Conservation (phyloP, 2,113 vertebrate genomes). For the Drymodes brunneopygia region DNA sequence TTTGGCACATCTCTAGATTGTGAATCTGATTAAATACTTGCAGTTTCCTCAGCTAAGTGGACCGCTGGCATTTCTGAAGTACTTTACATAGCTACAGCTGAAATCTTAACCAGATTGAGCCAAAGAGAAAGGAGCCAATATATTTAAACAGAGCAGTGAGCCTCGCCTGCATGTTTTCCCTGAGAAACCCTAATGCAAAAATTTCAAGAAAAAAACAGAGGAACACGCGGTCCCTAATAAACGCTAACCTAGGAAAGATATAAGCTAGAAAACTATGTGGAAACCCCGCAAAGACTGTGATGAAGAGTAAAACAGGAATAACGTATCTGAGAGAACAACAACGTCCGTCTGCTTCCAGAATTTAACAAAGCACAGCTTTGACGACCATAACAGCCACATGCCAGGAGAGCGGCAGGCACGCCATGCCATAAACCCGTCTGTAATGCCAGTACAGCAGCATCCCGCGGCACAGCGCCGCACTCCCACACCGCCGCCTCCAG, state of each 20-base stretch:
- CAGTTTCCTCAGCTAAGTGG: neutral
- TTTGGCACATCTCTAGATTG: neutral
- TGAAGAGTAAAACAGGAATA: neutral
- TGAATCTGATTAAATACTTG: neutral
- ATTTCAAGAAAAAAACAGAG: neutral
- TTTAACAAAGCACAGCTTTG: too few species aligned
- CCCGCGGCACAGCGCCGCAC: accelerated
- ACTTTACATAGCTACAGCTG: neutral
- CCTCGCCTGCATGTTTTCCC: neutral
- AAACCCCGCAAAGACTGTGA: neutral
- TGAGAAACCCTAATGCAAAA: neutral
- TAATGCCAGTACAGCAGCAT: accelerated
- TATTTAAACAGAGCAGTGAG: neutral
- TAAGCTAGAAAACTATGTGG: neutral
- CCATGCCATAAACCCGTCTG: accelerated
- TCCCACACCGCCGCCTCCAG: accelerated
- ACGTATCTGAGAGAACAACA: accelerated
- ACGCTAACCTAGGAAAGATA: neutral
- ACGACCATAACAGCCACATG: accelerated
- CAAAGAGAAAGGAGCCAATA: neutral
- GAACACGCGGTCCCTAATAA: accelerated
- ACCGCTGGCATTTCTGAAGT: neutral
- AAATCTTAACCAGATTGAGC: neutral
- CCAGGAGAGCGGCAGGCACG: accelerated
- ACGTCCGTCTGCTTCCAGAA: neutral